Conservation (phyloP, 2,888 invertebrate genomes). For the Argyresthia albistria region DNA sequence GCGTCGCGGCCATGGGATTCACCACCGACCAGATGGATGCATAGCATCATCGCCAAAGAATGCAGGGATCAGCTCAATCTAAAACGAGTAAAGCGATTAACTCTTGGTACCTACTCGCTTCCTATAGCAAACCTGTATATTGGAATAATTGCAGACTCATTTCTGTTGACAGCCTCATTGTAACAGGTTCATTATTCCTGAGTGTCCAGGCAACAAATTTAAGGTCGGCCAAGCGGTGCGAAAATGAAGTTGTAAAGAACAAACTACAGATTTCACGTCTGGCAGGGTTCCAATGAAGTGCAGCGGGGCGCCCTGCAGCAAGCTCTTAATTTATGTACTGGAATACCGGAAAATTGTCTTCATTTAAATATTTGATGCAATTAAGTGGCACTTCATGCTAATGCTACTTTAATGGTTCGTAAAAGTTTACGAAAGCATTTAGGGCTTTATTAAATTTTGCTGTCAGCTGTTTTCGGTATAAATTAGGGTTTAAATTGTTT, state of each 20-base stretch:
- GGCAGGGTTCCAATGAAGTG: constrained; percentile 1
- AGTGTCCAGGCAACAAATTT: too few species aligned
- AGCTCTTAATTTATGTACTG: constrained; percentile 10
- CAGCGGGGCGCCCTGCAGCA: background rate
- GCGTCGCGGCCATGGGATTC: too few species aligned
- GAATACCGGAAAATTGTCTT: constrained; percentile 22
- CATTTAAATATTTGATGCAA: constrained; percentile 24
- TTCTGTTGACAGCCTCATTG: too few species aligned
- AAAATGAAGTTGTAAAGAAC: constrained; percentile 8
- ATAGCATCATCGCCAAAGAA: too few species aligned
- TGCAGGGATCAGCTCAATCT: too few species aligned
- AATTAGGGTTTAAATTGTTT: background rate
- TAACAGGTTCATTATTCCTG: too few species aligned
- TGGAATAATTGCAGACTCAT: too few species aligned
- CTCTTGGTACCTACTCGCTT: too few species aligned
- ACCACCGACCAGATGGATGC: too few species aligned
- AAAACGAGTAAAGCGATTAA: too few species aligned
- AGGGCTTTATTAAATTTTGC: background rate
- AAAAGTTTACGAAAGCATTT: background rate
- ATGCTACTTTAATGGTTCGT: background rate
- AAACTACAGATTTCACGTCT: background rate
- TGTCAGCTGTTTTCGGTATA: background rate
- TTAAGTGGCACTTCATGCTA: constrained; percentile 13
- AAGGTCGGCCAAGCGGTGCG: too few species aligned
- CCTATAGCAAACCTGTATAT: too few species aligned